Evolutionary conservation across 2,888 invertebrate genomes (phyloP).

Genomic region (Nesidiocoris tenuis): DNA sequence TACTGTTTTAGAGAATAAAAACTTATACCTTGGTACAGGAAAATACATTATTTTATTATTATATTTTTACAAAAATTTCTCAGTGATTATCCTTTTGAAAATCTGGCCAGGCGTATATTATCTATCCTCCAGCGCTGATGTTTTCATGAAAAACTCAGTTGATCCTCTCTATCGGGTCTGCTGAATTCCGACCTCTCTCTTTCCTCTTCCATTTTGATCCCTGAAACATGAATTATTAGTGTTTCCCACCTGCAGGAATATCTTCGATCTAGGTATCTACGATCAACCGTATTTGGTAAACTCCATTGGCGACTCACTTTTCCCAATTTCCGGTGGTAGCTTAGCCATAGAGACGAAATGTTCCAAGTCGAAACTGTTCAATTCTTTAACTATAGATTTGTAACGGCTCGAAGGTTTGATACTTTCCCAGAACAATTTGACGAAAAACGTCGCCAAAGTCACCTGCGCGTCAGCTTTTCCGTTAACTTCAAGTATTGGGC

Average conservation of each 20-base stretch:
- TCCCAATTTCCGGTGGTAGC: constrained; percentile 47
- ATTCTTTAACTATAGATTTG: constrained; percentile 45
- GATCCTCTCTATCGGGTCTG: constrained; percentile 27
- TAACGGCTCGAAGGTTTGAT: constrained; percentile 43
- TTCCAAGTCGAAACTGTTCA: constrained; percentile 46
- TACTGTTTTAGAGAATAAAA: no score
- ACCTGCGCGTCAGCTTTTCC: constrained; percentile 45
- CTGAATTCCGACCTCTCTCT: constrained; percentile 41
- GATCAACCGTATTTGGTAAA: background rate
- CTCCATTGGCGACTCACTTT: constrained; percentile 37
- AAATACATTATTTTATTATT: no score
- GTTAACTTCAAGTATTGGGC: constrained; percentile 38
- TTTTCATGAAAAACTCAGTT: no score
- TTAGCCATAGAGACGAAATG: constrained; percentile 47
- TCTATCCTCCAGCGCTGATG: no score
- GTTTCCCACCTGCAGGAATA: background rate
- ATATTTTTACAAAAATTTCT: no score
- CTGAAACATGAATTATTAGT: constrained; percentile 13
- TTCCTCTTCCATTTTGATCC: constrained; percentile 47
- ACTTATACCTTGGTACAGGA: no score
- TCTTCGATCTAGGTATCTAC: no score
- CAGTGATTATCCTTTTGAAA: no score
- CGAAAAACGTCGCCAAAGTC: constrained; percentile 41
- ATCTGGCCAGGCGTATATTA: no score
- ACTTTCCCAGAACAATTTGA: constrained; percentile 45